Evolutionary conservation across 2,888 invertebrate genomes (phyloP).

Genomic region (Pammene fasciana): DNA sequence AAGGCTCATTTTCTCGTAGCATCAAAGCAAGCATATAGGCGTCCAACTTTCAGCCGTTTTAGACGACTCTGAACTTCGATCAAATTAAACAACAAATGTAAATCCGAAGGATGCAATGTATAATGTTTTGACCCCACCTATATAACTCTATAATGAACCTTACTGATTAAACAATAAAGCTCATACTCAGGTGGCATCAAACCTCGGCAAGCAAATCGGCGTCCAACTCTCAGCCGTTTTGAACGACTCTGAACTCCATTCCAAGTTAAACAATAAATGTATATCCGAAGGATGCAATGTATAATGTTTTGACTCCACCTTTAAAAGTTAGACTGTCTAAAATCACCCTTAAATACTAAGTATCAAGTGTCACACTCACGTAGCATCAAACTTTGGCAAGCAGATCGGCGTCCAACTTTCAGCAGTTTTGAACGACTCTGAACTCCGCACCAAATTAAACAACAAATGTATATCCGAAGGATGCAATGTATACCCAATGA

Average conservation of each 20-base stretch:
- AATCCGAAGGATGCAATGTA: slow-evolving; percentile 95
- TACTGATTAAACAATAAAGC: not conserved
- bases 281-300: slow-evolving; percentile 97
- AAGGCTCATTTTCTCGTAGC: slow-evolving; percentile 81
- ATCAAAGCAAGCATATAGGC: slow-evolving; percentile 98
- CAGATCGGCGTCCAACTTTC: slow-evolving; percentile 99
- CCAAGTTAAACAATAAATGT: slow-evolving; percentile 94
- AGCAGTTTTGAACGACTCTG: slow-evolving; percentile 96
- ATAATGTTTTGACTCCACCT: too few species aligned
- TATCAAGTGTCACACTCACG: slow-evolving; percentile 65
- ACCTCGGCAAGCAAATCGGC: slow-evolving; percentile 94
- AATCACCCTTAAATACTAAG: too few species aligned
- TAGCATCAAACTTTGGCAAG: slow-evolving; percentile 97
- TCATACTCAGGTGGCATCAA: slow-evolving; percentile 89
- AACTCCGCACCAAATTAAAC: slow-evolving; percentile 96
- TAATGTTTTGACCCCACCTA: too few species aligned
- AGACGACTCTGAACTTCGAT: slow-evolving; percentile 96
- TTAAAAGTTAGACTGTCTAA: too few species aligned
- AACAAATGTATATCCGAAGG: slow-evolving; percentile 96
- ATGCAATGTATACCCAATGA: slow-evolving; percentile 90
- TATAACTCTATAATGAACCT: slow-evolving; percentile 4
- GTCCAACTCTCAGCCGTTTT: slow-evolving; percentile 99
- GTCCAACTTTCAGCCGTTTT: slow-evolving; percentile 99
- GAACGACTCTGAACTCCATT: slow-evolving; percentile 96
- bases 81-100: slow-evolving; percentile 95